Base-by-base conservation (phyloP, 2,888 invertebrate species). In the Xanthia icteritia region DNA sequence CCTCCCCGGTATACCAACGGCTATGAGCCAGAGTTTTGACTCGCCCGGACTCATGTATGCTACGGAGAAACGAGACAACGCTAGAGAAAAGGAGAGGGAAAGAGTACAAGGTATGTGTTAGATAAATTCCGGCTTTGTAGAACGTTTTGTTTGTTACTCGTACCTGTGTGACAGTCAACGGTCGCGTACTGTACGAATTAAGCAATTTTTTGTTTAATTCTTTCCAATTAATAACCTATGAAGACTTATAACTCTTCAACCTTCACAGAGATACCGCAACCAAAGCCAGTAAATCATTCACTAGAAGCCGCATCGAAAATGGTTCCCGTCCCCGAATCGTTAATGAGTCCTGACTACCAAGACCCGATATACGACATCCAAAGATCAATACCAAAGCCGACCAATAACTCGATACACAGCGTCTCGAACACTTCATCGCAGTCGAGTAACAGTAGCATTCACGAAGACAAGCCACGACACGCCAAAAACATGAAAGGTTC, bases 321-420 rank as follows among this genome's bases (percentile, higher is more conserved):
- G 97, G 98, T 99, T 0, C 99, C 98, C 0, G 98, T 98, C 48
- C 98, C 98, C 0, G 99, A 99, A 92, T 98, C 98, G 0, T 95
- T 99, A 2, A 98, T 98, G 98, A 98, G 98, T 91, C 98, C 98
- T 0, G 98, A 98, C 92, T 98, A 98, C 92, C 97, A 97, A 79
- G 97, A 97, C 83, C 97, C 97, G 0, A 95, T 97, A 11, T 97
- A 96, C 88, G 96, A 96, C 83, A 94, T 96, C 77, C 96, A 96
- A 81, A 92, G 92, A 86, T 88, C 94, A 0, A 93, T 95, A 90
- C 94, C 94, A 77, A 94, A 94, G 86, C 91, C 93, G 0, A 84
- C 82, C n/a, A 92, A 91, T 56, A 92, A 92, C 77, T 89, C 91
- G 0, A 84, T 92, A 31, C 91, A 92, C 72, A 92, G 91, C 76